Percentiles rank a stretch among this genome's conserved stretches.
Evolutionary conservation across 1,140 invertebrate species (phyloP).

Genomic region (Cydia pomonella): DNA sequence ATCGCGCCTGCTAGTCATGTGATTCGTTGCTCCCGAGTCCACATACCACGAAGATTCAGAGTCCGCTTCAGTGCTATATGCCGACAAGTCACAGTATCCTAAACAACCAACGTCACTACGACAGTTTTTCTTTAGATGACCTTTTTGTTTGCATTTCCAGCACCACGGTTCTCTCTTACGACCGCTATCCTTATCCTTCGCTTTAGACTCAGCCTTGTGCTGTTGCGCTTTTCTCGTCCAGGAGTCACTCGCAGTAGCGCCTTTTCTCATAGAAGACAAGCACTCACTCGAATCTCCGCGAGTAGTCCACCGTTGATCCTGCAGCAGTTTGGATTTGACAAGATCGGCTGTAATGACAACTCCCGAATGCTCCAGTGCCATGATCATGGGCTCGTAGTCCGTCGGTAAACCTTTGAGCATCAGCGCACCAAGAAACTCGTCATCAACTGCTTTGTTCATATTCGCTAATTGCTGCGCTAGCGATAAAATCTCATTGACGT

Average conservation of each 20-base stretch:
- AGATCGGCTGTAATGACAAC: background rate
- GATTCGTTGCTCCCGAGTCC: background rate
- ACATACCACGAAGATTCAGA: background rate
- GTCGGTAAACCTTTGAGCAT: background rate
- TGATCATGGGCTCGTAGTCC: background rate
- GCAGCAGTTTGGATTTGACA: background rate
- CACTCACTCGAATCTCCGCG: too few species aligned
- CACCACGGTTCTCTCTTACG: too few species aligned
- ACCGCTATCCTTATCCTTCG: background rate
- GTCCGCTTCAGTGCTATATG: background rate
- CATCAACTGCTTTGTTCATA: background rate
- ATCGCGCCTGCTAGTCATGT: background rate
- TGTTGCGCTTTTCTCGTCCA: too few species aligned
- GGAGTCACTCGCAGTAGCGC: too few species aligned
- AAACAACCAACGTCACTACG: background rate
- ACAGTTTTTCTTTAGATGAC: too few species aligned
- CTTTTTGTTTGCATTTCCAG: too few species aligned
- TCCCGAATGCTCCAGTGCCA: too few species aligned
- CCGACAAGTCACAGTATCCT: too few species aligned
- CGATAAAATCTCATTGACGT: background rate
- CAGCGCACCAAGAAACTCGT: background rate
- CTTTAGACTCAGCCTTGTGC: background rate
- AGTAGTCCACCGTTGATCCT: too few species aligned
- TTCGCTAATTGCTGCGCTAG: background rate
- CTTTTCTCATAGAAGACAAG: too few species aligned